Conservation (phyloP, 1,140 invertebrate genomes). For the Dysdera silvatica region DNA sequence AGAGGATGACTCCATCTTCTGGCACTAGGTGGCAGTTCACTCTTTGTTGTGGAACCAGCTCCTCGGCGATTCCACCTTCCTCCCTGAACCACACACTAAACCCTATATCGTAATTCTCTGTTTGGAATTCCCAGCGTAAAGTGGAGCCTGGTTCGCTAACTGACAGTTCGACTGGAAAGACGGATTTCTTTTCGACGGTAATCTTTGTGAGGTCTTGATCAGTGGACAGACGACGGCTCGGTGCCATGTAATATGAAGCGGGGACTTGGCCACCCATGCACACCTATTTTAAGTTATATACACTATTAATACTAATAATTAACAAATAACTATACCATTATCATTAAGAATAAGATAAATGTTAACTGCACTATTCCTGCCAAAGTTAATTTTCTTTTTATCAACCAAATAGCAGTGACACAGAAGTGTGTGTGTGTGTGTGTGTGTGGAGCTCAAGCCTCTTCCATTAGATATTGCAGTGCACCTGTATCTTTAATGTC, state of each 20-base stretch:
- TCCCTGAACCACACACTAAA: conserved; percentile 65
- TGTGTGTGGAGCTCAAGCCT: too few species aligned
- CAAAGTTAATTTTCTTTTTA: too few species aligned
- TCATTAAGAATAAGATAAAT: too few species aligned
- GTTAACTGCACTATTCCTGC: too few species aligned
- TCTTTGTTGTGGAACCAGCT: conserved; percentile 59
- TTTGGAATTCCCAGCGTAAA: conserved; percentile 80
- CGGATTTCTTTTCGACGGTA: conserved; percentile 64
- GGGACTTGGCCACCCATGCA: conserved; percentile 70
- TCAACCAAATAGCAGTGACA: too few species aligned
- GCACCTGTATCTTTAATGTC: too few species aligned
- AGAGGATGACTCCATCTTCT: conserved; percentile 67
- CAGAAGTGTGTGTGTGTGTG: too few species aligned
- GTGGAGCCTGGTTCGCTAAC: conserved; percentile 55
- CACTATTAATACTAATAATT: too few species aligned
- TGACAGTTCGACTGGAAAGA: conserved; percentile 58
- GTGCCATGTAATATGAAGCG: conserved; percentile 56
- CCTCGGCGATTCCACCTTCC: conserved; percentile 52
- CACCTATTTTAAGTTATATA: too few species aligned
- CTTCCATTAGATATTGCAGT: too few species aligned
- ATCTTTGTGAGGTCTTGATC: conserved; percentile 56
- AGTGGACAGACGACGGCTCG: conserved; percentile 43
- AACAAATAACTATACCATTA: too few species aligned
- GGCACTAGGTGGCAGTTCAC: conserved; percentile 66
- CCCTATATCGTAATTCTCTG: conserved; percentile 78